Base-by-base conservation (phyloP, 2,797 vertebrate species). In the Ibycter americanus region DNA sequence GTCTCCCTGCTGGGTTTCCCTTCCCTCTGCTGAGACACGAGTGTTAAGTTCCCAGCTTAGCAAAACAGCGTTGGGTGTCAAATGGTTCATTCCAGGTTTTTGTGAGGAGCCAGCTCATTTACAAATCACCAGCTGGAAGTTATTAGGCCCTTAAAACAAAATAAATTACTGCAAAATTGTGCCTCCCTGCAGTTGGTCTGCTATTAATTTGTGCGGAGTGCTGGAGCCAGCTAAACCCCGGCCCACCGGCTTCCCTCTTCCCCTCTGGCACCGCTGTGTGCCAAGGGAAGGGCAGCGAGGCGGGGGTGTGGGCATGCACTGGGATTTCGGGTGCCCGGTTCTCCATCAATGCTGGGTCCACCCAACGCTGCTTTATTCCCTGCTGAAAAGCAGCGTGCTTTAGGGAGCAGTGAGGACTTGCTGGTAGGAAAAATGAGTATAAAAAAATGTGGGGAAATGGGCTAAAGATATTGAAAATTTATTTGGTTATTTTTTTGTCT, bases 91-190 rank as follows among this genome's bases (percentile, higher is more conserved):
- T 68, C 67, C 49, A 58, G 55, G 65, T 56, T 77, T 67, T 72
- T 62, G 38, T 4, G 32, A 77, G 59, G 70, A 85, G 74, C 38
- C 70, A 29, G 74, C n/a, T 51, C 55, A 61, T 85, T 87, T 81
- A 90, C 78, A 77, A 32, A 83, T 70, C 65, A 65, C 70, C 95
- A 97, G 93, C 94, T 97, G 96, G 94, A 87, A 95, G 62, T 85
- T 77, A 93, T 95, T 94, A 96, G 36, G 31, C 55, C 66, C 67
- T 95, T 71, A 83, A 89, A 90, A 42, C 54, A 95, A 82, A 91
- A 20, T 63, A 72, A 86, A 91, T 80, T 34, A 49, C 77, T 36
- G 27, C 38, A 46, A 80, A 86, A 71, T 42, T 44, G 58, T 74
- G 51, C 72, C 70, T 90, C 77, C 44, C 54, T 44, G 81, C 51